phyloP scores from a whole-genome alignment of 2,113 vertebrate species.

The Mixornis gularis region DNA sequence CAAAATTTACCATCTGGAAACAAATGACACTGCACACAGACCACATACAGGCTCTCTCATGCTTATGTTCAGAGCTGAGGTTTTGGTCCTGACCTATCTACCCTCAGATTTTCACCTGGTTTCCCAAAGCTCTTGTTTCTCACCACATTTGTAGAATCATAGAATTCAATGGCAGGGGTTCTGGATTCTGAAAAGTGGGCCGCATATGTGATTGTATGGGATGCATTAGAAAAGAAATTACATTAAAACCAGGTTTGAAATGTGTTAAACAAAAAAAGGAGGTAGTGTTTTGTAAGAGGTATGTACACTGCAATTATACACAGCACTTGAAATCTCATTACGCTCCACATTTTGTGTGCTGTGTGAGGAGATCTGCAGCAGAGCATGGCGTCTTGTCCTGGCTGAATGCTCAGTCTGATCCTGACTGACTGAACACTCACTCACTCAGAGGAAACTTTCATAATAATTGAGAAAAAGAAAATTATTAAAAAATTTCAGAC shows the following conservation, averaged over 20 bases:
- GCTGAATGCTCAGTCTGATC: neutral
- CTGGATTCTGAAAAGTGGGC: neutral
- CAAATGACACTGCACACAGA: neutral
- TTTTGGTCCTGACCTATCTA: neutral
- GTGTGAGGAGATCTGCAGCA: neutral
- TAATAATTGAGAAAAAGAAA: neutral
- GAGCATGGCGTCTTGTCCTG: neutral
- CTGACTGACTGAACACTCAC: neutral
- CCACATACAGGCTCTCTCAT: neutral
- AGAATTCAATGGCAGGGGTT: neutral
- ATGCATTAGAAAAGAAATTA: neutral
- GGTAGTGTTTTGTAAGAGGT: neutral
- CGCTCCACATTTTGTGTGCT: neutral
- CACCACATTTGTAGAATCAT: neutral
- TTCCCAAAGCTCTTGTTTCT: neutral
- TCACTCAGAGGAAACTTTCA: neutral
- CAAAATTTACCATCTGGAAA: neutral
- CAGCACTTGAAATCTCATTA: neutral
- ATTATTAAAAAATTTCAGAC: neutral
- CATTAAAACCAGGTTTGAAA: neutral
- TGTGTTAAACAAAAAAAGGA: neutral
- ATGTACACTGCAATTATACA: neutral
- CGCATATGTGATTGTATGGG: fast-evolving
- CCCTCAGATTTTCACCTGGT: neutral
- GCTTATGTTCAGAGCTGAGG: neutral